Percentiles rank a stretch among this genome's conserved stretches.
Evolutionary conservation across 2,797 vertebrate species (phyloP).

Genomic region (Ceryle rudis): DNA sequence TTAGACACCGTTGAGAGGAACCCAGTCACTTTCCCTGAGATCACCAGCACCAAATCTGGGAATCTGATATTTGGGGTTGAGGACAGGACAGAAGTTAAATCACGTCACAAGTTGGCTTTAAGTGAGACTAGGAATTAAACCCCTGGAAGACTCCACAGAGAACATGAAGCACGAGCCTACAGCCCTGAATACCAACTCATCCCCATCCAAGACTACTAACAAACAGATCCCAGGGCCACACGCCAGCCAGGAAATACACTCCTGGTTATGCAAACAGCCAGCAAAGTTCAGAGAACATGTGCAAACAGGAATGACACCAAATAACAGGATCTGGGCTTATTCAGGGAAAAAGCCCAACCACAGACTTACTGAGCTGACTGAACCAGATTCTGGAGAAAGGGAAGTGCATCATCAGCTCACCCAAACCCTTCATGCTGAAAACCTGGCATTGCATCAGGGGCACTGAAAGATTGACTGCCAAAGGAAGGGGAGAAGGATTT

Average conservation of each 20-base stretch:
- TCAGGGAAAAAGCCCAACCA: not conserved
- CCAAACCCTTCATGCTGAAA: not conserved
- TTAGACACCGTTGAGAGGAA: not conserved
- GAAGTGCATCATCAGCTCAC: not conserved
- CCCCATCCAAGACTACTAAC: not conserved
- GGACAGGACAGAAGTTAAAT: not conserved
- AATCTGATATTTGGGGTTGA: not conserved
- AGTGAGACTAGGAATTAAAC: not conserved
- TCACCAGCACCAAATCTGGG: not conserved
- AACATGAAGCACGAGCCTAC: rapidly evolving
- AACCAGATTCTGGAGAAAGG: not conserved
- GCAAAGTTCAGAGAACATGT: slow-evolving; percentile 33
- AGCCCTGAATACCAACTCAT: not conserved
- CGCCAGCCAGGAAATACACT: not conserved
- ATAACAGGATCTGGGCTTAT: not conserved
- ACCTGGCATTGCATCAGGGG: not conserved
- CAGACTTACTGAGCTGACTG: not conserved
- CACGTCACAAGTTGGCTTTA: not conserved
- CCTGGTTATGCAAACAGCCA: slow-evolving; percentile 57
- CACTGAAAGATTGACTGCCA: not conserved
- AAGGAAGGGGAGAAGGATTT: not conserved
- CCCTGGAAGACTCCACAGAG: not conserved
- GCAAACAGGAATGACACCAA: slow-evolving; percentile 8
- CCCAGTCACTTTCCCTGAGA: not conserved
- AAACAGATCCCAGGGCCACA: not conserved